A percentile compares a stretch with the other conserved stretches of the same genome.
Conservation (phyloP, 1,140 invertebrate species). For the Papilio machaon region DNA sequence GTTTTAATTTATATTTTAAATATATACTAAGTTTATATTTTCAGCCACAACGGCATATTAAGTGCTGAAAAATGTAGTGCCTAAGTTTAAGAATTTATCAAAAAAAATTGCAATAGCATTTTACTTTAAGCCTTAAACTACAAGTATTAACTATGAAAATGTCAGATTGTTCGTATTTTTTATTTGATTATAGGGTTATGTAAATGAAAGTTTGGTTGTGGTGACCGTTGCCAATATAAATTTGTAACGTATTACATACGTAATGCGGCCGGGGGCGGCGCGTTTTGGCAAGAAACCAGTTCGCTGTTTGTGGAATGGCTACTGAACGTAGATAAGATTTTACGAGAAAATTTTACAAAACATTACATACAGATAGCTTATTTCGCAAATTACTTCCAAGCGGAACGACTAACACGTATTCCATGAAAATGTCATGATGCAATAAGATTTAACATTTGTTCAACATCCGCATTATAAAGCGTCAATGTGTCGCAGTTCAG, state of each 20-base stretch:
- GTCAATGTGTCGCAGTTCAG: background rate
- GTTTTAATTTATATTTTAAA: too few relatives aligned
- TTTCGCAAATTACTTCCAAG: constrained; percentile 3
- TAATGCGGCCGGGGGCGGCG: background rate
- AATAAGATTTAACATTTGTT: background rate
- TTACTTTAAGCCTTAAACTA: background rate
- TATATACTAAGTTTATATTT: too few relatives aligned
- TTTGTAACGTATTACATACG: constrained; percentile 34
- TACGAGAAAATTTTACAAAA: constrained; percentile 31
- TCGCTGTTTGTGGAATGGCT: constrained; percentile 18
- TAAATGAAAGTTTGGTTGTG: background rate
- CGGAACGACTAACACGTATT: background rate
- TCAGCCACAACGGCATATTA: too few relatives aligned
- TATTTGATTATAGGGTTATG: background rate
- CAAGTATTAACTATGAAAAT: background rate
- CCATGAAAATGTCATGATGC: background rate
- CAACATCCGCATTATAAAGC: background rate
- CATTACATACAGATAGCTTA: constrained; percentile 24
- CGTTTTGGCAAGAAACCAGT: constrained; percentile 31
- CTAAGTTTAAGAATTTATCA: background rate
- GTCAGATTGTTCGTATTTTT: background rate
- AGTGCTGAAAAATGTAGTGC: background rate
- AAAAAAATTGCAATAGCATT: background rate
- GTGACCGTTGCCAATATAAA: constrained; percentile 32
- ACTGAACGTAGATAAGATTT: constrained; percentile 28